phyloP scores from a whole-genome alignment of 2,888 invertebrate species.

The Cremastinae sp. region DNA sequence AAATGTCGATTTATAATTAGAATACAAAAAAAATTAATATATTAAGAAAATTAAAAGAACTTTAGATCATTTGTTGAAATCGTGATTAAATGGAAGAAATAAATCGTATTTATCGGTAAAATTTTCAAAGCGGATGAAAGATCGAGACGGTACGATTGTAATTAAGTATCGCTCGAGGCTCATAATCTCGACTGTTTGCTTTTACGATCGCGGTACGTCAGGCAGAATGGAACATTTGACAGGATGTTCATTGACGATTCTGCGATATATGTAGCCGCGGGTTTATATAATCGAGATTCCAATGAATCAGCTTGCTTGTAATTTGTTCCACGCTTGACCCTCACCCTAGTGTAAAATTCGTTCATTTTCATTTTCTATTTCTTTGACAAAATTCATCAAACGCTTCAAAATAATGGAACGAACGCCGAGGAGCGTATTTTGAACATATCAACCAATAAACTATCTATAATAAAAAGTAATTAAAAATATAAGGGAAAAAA shows the following conservation, averaged over 20 bases:
- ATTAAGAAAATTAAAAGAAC: too few species aligned
- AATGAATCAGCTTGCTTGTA: neutral
- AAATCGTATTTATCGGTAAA: neutral
- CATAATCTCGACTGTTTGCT: slow-evolving; percentile 3
- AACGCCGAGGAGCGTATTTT: too few species aligned
- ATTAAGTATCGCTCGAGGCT: slow-evolving; percentile 20
- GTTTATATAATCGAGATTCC: slow-evolving; percentile 42
- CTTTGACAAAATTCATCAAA: neutral
- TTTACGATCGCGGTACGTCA: slow-evolving; percentile 2
- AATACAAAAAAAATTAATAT: too few species aligned
- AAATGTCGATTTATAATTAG: too few species aligned
- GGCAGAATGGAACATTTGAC: slow-evolving; percentile 13
- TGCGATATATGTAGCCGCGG: slow-evolving; percentile 20
- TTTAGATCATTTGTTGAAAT: too few species aligned
- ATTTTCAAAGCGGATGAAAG: slow-evolving; percentile 14
- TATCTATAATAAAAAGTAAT: too few species aligned
- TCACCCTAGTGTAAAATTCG: neutral
- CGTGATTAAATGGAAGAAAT: too few species aligned
- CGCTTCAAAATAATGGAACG: neutral
- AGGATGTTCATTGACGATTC: slow-evolving; percentile 37
- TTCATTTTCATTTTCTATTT: neutral
- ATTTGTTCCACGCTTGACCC: neutral
- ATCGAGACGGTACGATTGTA: neutral
- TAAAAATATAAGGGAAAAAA: too few species aligned
- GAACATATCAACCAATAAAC: too few species aligned